These are phyloP conservation scores for Lutjanus argentimaculatus DNA, from an alignment of 2,797 vertebrate genomes.

Conservation along the genomic window DNA sequence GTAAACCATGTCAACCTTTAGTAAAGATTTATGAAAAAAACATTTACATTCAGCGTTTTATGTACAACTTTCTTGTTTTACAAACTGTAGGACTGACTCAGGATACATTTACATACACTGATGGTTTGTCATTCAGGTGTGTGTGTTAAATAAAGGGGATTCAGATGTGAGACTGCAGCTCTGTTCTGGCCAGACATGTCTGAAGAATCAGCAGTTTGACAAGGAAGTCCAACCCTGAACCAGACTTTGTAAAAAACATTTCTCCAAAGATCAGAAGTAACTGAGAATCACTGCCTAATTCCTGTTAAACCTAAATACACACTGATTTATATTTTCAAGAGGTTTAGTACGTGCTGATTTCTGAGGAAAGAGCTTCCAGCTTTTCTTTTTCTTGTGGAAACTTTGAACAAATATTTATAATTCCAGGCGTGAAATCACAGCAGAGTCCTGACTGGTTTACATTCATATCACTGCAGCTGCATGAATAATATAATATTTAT, in stretches of 20 bases:
- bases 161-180: slow-evolving; percentile 2
- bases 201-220: slow-evolving; percentile 26
- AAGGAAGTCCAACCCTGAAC: not conserved
- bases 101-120: not conserved
- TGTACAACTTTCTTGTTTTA: slow-evolving; percentile 18
- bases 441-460: slow-evolving; percentile 26
- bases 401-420: slow-evolving; percentile 50
- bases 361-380: not conserved
- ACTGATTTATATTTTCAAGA: slow-evolving; percentile 21
- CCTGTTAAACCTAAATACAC: slow-evolving; percentile 26
- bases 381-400: slow-evolving; percentile 17
- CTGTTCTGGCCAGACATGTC: not conserved
- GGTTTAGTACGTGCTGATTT: slow-evolving; percentile 47
- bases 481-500: slow-evolving; percentile 19
- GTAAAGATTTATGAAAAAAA: slow-evolving; percentile 24
- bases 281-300: slow-evolving; percentile 8
- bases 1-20: not conserved
- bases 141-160: too few relatives aligned
- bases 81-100: not conserved
- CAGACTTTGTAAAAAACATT: slow-evolving; percentile 24
- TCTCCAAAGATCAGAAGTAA: not conserved
- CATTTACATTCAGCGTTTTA: slow-evolving; percentile 38
- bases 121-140: not conserved
- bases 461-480: slow-evolving; percentile 41
- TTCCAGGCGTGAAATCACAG: slow-evolving; percentile 26